Percentiles rank a stretch among this genome's conserved stretches.
Evolutionary conservation across 2,113 vertebrate species (phyloP).

Genomic region (Bos indicus): DNA sequence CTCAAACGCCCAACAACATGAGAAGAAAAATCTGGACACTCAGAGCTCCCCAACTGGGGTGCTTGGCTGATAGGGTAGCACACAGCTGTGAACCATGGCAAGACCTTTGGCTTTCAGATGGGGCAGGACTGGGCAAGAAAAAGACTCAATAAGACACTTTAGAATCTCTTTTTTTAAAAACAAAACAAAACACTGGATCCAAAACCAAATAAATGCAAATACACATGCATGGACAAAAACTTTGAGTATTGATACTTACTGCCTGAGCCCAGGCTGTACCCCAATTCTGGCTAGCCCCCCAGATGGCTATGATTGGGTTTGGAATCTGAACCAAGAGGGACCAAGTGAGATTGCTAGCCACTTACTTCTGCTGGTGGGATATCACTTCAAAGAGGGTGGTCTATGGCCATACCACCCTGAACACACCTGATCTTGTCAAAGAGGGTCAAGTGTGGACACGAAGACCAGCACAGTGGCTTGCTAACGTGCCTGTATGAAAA

Average conservation of each 20-base stretch:
- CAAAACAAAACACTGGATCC: neutral
- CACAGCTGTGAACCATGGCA: neutral
- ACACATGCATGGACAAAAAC: slow-evolving; percentile 49
- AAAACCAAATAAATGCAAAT: slow-evolving; percentile 7
- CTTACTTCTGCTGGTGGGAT: neutral
- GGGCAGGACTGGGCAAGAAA: neutral
- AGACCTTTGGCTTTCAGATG: neutral
- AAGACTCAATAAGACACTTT: slow-evolving; percentile 37
- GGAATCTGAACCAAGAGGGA: neutral
- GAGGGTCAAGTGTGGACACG: neutral
- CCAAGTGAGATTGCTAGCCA: neutral
- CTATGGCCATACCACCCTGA: neutral
- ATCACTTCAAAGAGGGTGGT: neutral
- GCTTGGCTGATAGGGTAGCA: neutral
- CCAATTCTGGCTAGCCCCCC: neutral
- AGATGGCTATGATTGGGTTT: neutral
- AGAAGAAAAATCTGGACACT: neutral
- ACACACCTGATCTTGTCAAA: neutral
- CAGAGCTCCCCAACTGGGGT: neutral
- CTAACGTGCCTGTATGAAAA: neutral
- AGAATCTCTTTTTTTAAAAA: neutral
- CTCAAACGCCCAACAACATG: neutral
- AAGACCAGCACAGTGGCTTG: slow-evolving; percentile 23
- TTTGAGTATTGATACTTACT: neutral
- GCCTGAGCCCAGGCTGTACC: slow-evolving; percentile 13